These are phyloP conservation scores for Drosophila atripex DNA, from an alignment of 2,888 invertebrate genomes.

Conservation along the genomic window DNA sequence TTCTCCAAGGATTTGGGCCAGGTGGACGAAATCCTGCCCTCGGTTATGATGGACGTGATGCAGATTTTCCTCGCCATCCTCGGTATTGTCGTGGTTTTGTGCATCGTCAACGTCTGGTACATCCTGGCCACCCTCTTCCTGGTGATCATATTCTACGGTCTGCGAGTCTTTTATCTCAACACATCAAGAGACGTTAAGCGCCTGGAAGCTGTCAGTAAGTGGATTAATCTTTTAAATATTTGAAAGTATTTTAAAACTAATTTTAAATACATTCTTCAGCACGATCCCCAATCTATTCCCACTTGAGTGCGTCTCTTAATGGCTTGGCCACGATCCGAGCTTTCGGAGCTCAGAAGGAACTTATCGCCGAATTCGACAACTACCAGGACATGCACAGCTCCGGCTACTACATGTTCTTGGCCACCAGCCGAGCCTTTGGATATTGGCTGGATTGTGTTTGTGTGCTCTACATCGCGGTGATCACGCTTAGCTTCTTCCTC, in stretches of 20 bases:
- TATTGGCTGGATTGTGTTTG: conserved; percentile 96
- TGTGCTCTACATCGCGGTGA: conserved; percentile 92
- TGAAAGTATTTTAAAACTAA: not conserved
- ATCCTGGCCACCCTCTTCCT: conserved; percentile 89
- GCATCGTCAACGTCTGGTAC: conserved; percentile 90
- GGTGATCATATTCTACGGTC: conserved; percentile 89
- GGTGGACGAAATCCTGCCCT: conserved; percentile 84
- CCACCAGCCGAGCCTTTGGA: conserved; percentile 96
- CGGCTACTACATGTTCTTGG: conserved; percentile 95
- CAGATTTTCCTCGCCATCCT: conserved; percentile 91
- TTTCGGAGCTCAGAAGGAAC: conserved; percentile 91
- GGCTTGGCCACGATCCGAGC: conserved; percentile 96
- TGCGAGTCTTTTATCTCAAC: conserved; percentile 90
- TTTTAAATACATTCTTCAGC: conserved; percentile 84
- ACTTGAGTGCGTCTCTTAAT: conserved; percentile 93
- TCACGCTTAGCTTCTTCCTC: conserved; percentile 93
- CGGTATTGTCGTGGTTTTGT: conserved; percentile 91
- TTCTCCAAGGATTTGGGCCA: conserved; percentile 94
- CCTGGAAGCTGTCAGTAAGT: conserved; percentile 92
- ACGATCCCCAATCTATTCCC: conserved; percentile 97
- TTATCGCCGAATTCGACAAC: conserved; percentile 91
- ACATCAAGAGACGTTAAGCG: conserved; percentile 93
- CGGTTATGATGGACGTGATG: conserved; percentile 83
- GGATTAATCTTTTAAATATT: not conserved
- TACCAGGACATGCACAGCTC: conserved; percentile 95